Conservation (phyloP, 2,888 invertebrate genomes). For the Synanthedon vespiformis region DNA sequence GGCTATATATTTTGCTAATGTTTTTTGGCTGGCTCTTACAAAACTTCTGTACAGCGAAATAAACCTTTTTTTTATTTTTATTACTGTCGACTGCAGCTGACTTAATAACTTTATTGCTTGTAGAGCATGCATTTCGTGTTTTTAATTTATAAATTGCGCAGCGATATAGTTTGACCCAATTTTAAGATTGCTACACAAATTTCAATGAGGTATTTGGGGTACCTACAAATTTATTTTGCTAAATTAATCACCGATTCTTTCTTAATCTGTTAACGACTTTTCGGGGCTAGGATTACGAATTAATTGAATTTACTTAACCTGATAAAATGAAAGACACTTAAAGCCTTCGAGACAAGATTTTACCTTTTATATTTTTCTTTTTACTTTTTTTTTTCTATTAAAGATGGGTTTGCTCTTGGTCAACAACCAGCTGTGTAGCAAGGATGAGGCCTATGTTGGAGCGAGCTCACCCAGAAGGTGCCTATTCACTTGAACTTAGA, state of each 20-base stretch:
- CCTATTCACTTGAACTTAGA: too few species aligned
- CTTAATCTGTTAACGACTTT: neutral
- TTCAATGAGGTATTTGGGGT: neutral
- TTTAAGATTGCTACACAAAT: neutral
- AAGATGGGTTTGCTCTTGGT: too few species aligned
- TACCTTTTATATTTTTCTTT: too few species aligned
- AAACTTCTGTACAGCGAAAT: slow-evolving; percentile 6
- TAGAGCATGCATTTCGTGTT: slow-evolving; percentile 35
- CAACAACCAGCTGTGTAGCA: too few species aligned
- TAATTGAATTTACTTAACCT: slow-evolving; percentile 34
- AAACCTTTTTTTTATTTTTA: slow-evolving; percentile 11
- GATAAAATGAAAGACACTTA: slow-evolving; percentile 7
- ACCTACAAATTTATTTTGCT: neutral
- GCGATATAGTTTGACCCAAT: neutral
- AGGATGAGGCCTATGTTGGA: too few species aligned
- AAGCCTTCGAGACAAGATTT: neutral
- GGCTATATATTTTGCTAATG: slow-evolving; percentile 41
- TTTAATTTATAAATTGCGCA: slow-evolving; percentile 31
- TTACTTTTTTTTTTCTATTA: too few species aligned
- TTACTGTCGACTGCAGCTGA: slow-evolving; percentile 34
- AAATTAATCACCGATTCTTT: neutral
- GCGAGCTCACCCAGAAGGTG: too few species aligned
- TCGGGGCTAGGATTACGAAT: slow-evolving; percentile 24
- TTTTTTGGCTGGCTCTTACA: slow-evolving; percentile 47
- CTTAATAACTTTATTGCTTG: slow-evolving; percentile 55